Evolutionary conservation across 2,113 vertebrate genomes (phyloP), one percentile per base, ranked within the genome.

Genomic region (Oreochromis tanganicae): DNA sequence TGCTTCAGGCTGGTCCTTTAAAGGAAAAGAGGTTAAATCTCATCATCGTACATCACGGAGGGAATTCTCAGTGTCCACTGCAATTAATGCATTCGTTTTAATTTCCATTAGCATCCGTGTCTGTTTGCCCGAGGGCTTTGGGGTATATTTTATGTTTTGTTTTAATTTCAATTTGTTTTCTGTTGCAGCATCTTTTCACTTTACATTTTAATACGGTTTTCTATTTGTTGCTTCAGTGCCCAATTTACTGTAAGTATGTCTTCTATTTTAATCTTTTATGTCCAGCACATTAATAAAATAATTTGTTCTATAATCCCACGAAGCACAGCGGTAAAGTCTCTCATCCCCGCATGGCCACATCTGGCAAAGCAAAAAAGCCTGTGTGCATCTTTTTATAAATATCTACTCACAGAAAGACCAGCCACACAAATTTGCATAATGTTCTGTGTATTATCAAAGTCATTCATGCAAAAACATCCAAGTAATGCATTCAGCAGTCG

Each of bases 361-460:
- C 63, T 48, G 5, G 21, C 78, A 66, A 85, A 14, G 56, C 9
- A 78, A 63, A 81, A 79, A 87, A 32, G 38, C 29, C 59, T 75
- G 36, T 3, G 68, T 55, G 56, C 24, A 63, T 61, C 21, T 19
- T 50, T 57, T 86, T 48, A 83, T 84, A 29, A 38, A 71, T 19
- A 86, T 79, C 48, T 85, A 32, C 52, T 84, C 63, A 68, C 59
- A 38, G n/a, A 21, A 48, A 36, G 12, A 11, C 66, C 21, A 9
- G 55, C 21, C n/a, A 41, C 19, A 14, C 29, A 61, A 55, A 87
- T 88, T 89, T 88, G 73, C 87, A 91, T 91, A 85, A 83, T 82
- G 54, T 79, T 68, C 75, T 89, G 34, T 41, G 43, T 71, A 85
- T 85, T 80, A 50, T 38, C 79, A 34, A 87, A 85, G 38, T 78